Evolutionary conservation across 2,113 vertebrate species (phyloP), one percentile per base, ranked within the genome.

Genomic region (Clupea harengus): DNA sequence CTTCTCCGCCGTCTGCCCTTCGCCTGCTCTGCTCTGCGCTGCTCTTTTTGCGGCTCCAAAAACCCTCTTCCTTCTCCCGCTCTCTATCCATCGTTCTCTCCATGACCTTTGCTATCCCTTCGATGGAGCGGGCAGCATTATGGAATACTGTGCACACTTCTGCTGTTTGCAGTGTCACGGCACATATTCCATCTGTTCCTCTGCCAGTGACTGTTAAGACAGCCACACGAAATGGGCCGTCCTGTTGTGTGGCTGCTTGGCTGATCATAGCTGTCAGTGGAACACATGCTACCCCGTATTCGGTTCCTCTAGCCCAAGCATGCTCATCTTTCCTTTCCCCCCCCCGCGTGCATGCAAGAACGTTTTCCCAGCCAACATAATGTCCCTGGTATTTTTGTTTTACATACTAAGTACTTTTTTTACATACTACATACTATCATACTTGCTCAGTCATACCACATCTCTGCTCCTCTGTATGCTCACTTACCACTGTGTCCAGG

Each of bases 1-100:
- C 91, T 93, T 87, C 84, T 86, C 32, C 20, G 18, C 50, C n/a
- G 49, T 85, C 88, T 84, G 88, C 89, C 88, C 89, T 85, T 89
- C 89, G 85, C 83, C 88, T 47, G 88, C 89, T 89, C 91, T 39
- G 39, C 39, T 1, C 39, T 39, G 39, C 39, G 1, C 75, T 90
- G 87, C 84, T 87, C 0, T 10, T 20, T 67, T 89, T 91, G 89
- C 32, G 11, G 64, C 28, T 28, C 6, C 18, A 52, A 60, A 7
- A 2, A 15, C 2, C 64, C 25, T 72, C n/a, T 25, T 28, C 64
- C n/a, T 28, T 9, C 10, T 15, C 25, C 6, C 32, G 39, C 83
- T 72, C 25, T 54, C 84, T 80, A 44, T 25, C 45, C 9, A 45
- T 84, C 44, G 47, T 18, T 57, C 44, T 18, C 81, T 78, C 78